phyloP scores from a whole-genome alignment of 2,797 vertebrate genomes.

The Cuniculus paca region DNA sequence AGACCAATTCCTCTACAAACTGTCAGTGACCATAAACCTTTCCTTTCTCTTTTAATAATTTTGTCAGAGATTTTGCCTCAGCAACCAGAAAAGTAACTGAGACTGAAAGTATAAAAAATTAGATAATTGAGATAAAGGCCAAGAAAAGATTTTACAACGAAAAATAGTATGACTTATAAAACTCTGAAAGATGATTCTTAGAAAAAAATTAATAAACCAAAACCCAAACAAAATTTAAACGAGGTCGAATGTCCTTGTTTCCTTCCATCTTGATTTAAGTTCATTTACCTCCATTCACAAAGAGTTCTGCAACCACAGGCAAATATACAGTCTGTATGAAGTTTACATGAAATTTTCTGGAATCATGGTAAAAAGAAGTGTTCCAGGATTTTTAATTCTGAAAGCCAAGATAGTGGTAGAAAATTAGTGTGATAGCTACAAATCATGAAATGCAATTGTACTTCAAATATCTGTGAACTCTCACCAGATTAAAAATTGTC shows the following conservation, averaged over 20 bases:
- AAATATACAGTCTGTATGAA: not conserved
- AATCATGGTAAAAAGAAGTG: not conserved
- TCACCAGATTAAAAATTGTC: not conserved
- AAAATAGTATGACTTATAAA: not conserved
- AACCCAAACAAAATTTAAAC: not conserved
- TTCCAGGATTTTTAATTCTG: not conserved
- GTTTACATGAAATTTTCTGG: not conserved
- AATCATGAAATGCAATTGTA: not conserved
- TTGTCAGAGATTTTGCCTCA: not conserved
- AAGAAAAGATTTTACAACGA: not conserved
- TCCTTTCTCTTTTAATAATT: not conserved
- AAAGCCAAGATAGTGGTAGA: not conserved
- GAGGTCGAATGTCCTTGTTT: not conserved
- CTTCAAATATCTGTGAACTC: not conserved
- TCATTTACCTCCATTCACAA: not conserved
- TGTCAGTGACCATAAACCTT: not conserved
- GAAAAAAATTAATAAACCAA: not conserved
- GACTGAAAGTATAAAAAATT: not conserved
- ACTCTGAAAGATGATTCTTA: not conserved
- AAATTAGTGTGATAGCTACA: not conserved
- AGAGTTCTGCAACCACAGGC: not conserved
- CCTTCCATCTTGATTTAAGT: not conserved
- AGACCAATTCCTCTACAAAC: not conserved
- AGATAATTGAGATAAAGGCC: not conserved
- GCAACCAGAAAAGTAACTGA: not conserved